phyloP scores from a whole-genome alignment of 2,797 vertebrate genomes.

The Acipenser ruthenus region DNA sequence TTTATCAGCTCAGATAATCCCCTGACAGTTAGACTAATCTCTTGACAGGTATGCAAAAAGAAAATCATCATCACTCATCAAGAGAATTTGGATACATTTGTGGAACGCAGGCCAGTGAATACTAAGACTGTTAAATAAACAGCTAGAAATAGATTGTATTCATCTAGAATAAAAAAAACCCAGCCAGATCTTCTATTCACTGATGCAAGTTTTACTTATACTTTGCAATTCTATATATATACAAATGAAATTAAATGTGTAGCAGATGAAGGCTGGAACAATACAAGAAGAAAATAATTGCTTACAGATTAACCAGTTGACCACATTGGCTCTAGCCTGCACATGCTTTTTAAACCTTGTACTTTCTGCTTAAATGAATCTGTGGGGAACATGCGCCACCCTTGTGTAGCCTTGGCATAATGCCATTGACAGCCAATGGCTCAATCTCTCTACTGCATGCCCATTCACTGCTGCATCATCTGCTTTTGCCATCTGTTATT shows the following conservation, averaged over 20 bases:
- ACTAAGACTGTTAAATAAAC: too few species aligned
- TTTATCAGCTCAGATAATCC: conserved; percentile 45
- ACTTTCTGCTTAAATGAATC: background rate
- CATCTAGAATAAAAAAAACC: too few species aligned
- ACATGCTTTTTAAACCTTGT: background rate
- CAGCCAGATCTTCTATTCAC: too few species aligned
- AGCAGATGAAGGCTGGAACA: too few species aligned
- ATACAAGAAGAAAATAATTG: too few species aligned
- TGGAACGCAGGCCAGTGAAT: too few species aligned
- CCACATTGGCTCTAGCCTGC: background rate
- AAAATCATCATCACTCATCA: too few species aligned
- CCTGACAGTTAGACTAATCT: conserved; percentile 22
- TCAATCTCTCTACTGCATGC: background rate
- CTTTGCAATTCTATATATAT: too few species aligned
- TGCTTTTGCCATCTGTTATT: background rate
- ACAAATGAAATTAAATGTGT: too few species aligned
- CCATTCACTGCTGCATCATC: background rate
- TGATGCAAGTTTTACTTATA: too few species aligned
- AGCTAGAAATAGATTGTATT: too few species aligned
- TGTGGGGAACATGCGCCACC: background rate
- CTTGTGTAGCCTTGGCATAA: background rate
- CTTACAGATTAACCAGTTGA: background rate
- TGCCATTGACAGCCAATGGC: background rate
- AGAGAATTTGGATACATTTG: too few species aligned
- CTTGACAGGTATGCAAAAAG: conserved; percentile 19